These are phyloP conservation scores for Muscicapa comitata DNA, from an alignment of 2,797 vertebrate genomes.

Conservation along the genomic window DNA sequence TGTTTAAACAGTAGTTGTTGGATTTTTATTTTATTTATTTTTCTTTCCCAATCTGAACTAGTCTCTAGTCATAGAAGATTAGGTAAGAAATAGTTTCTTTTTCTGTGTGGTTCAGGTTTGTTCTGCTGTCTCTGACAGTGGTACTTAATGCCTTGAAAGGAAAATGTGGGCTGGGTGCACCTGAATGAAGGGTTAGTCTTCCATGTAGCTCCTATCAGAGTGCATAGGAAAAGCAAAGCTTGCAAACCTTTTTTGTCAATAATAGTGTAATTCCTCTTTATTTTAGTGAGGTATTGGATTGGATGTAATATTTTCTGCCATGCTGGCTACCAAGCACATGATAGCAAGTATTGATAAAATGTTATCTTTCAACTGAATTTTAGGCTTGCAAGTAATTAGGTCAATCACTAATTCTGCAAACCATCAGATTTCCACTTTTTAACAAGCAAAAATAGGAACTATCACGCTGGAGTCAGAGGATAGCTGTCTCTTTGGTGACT, in stretches of 20 bases:
- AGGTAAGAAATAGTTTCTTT: background rate
- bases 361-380: background rate
- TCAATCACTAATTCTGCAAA: background rate
- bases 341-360: background rate
- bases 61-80: background rate
- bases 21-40: background rate
- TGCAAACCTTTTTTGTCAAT: background rate
- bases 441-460: background rate
- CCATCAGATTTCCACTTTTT: background rate
- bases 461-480: background rate
- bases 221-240: accelerated
- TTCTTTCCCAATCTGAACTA: background rate
- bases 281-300: background rate
- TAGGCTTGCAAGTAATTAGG: background rate
- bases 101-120: background rate
- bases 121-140: background rate
- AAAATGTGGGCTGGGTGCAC: background rate
- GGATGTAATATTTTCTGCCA: background rate
- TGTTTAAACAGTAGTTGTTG: background rate
- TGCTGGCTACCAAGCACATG: background rate
- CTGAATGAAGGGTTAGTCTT: background rate
- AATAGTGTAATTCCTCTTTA: background rate
- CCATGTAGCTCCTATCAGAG: background rate
- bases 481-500: background rate
- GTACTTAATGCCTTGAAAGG: background rate